These are phyloP conservation scores for Drosophila acutilabella DNA, from an alignment of 2,888 invertebrate species.

Conservation along the genomic window DNA sequence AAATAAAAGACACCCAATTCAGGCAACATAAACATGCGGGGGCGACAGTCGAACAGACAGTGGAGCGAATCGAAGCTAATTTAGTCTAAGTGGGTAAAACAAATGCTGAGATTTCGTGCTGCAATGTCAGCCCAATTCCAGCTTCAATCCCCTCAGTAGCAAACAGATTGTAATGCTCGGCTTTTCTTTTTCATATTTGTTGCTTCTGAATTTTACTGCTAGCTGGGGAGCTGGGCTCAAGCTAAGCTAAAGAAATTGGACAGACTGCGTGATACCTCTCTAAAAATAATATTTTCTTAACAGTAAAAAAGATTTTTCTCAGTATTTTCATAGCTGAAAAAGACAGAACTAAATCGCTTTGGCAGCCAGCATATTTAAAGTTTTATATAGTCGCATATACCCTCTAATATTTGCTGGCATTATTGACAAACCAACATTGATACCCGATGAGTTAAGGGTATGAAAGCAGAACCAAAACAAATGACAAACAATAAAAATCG, in stretches of 20 bases:
- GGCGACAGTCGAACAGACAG: slow-evolving; percentile 3
- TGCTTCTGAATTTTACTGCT: slow-evolving; percentile 53
- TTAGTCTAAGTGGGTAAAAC: slow-evolving; percentile 72
- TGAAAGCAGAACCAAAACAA: slow-evolving; percentile 42
- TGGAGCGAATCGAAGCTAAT: slow-evolving; percentile 57
- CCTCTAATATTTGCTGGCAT: slow-evolving; percentile 16
- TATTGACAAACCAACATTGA: slow-evolving; percentile 2
- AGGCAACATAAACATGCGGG: slow-evolving; percentile 38
- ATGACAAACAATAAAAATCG: slow-evolving; percentile 79
- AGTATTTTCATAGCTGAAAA: no score
- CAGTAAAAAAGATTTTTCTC: no score
- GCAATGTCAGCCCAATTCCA: slow-evolving; percentile 63
- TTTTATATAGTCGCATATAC: not conserved
- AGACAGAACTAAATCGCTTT: no score
- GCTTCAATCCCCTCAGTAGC: slow-evolving; percentile 36
- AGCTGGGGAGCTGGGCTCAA: slow-evolving; percentile 43
- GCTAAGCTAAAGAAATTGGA: slow-evolving; percentile 22
- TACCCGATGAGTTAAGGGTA: not conserved
- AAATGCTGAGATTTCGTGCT: slow-evolving; percentile 67
- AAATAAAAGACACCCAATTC: slow-evolving; percentile 67
- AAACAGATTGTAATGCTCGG: slow-evolving; percentile 41
- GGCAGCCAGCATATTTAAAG: no score
- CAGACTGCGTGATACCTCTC: not conserved
- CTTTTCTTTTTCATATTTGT: slow-evolving; percentile 65
- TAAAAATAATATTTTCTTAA: no score